These are phyloP conservation scores for Dendrolimus kikuchii DNA, from an alignment of 1,140 invertebrate genomes.

Conservation along the genomic window DNA sequence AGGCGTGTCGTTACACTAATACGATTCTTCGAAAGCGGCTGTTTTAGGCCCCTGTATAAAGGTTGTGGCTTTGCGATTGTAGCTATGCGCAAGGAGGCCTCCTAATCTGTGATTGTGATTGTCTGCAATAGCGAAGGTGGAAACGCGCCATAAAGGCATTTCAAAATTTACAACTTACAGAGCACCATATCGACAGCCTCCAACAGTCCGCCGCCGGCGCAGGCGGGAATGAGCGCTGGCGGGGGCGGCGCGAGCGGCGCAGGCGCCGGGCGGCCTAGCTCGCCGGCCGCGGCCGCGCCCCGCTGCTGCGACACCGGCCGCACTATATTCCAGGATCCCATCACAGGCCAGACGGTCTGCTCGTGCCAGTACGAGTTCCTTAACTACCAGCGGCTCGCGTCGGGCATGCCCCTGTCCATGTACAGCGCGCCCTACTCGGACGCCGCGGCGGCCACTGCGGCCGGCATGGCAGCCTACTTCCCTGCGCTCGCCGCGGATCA, in stretches of 20 bases:
- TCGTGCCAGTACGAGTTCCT: slow-evolving; percentile 91
- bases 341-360: slow-evolving; percentile 93
- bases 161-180: slow-evolving; percentile 71
- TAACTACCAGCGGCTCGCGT: slow-evolving; percentile 85
- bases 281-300: slow-evolving; percentile 67
- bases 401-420: slow-evolving; percentile 80
- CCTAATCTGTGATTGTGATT: slow-evolving; percentile 18
- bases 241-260: slow-evolving; percentile 67
- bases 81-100: slow-evolving; percentile 60
- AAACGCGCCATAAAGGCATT: slow-evolving; percentile 69
- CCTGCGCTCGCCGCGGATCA: slow-evolving; percentile 85
- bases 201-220: slow-evolving; percentile 73
- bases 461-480: slow-evolving; percentile 86
- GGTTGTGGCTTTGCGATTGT: slow-evolving; percentile 36
- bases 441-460: slow-evolving; percentile 79
- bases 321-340: slow-evolving; percentile 92
- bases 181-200: slow-evolving; percentile 75
- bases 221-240: slow-evolving; percentile 66
- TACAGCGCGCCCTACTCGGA: slow-evolving; percentile 84
- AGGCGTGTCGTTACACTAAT: too few species aligned
- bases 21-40: too few species aligned
- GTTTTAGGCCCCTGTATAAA: slow-evolving; percentile 1
- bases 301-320: slow-evolving; percentile 94
- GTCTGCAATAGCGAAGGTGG: slow-evolving; percentile 53
- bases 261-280: slow-evolving; percentile 60